A percentile compares a stretch with the other conserved stretches of the same genome.
phyloP scores from a whole-genome alignment of 2,797 vertebrate species.

The Psittacula echo region DNA sequence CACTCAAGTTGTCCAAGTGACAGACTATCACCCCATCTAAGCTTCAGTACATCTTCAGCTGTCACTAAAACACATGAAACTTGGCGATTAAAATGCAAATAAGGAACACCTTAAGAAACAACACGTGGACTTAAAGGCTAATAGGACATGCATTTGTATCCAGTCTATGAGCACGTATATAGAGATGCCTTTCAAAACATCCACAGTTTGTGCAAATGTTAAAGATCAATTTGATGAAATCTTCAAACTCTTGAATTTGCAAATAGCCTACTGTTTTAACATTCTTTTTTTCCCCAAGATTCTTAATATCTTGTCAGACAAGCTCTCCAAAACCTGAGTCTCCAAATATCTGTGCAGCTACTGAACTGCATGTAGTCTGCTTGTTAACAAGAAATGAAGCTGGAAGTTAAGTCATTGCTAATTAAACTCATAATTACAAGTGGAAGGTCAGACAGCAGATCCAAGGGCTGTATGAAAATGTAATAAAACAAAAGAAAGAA shows the following conservation, averaged over 20 bases:
- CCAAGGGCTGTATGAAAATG: conserved; percentile 2
- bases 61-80: neutral
- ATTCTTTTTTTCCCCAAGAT: neutral
- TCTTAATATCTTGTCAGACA: conserved; percentile 29
- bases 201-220: neutral
- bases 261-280: neutral
- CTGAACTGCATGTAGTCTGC: conserved; percentile 6
- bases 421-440: conserved; percentile 66
- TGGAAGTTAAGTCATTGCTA: conserved; percentile 53
- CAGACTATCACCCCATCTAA: neutral
- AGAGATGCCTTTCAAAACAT: neutral
- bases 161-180: neutral
- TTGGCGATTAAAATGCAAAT: neutral
- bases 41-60: neutral
- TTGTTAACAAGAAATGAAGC: conserved; percentile 60
- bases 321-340: conserved; percentile 14
- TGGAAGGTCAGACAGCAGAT: conserved; percentile 43
- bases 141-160: neutral
- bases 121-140: neutral
- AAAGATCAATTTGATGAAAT: conserved; percentile 18
- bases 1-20: neutral
- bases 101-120: neutral
- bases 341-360: neutral
- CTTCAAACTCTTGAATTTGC: neutral
- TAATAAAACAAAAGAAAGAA: conserved; percentile 22